Evolutionary conservation across 2,797 vertebrate genomes (phyloP).

Genomic region (Hyperoplus lanceolatus): DNA sequence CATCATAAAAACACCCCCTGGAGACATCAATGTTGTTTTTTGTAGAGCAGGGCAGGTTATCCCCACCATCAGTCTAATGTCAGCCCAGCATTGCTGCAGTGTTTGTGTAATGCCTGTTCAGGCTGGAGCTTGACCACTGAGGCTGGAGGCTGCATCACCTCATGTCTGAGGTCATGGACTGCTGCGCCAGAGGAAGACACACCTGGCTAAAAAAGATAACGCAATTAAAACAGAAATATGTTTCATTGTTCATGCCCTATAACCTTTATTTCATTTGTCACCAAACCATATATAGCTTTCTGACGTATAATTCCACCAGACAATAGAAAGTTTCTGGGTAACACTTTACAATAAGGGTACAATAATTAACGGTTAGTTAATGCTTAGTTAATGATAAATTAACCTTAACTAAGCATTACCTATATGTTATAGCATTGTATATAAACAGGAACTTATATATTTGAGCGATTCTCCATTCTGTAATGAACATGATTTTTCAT

Average conservation of each 20-base stretch:
- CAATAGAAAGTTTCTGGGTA: neutral
- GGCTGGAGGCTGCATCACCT: slow-evolving; percentile 46
- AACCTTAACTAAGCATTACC: no score
- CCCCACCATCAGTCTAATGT: slow-evolving; percentile 48
- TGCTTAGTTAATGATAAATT: no score
- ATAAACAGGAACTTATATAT: neutral
- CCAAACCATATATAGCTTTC: neutral
- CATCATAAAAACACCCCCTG: slow-evolving; percentile 27
- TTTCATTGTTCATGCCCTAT: neutral
- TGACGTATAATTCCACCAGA: neutral
- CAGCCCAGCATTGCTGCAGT: slow-evolving; percentile 15
- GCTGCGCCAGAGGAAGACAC: slow-evolving; percentile 26
- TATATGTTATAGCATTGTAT: no score
- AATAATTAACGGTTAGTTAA: no score
- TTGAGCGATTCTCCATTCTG: neutral
- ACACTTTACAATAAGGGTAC: no score
- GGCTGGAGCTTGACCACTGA: slow-evolving; percentile 55
- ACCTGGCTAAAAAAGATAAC: slow-evolving; percentile 20
- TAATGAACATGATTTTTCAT: neutral
- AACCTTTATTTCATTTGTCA: neutral
- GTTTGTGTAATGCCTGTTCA: slow-evolving; percentile 48
- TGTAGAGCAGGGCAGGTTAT: slow-evolving; percentile 56
- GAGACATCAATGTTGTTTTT: slow-evolving; percentile 19
- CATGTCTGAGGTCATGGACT: slow-evolving; percentile 45
- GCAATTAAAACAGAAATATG: slow-evolving; percentile 22